phyloP scores from a whole-genome alignment of 35 echinoderm and acorn worm species.

The Chiridota heheva region DNA sequence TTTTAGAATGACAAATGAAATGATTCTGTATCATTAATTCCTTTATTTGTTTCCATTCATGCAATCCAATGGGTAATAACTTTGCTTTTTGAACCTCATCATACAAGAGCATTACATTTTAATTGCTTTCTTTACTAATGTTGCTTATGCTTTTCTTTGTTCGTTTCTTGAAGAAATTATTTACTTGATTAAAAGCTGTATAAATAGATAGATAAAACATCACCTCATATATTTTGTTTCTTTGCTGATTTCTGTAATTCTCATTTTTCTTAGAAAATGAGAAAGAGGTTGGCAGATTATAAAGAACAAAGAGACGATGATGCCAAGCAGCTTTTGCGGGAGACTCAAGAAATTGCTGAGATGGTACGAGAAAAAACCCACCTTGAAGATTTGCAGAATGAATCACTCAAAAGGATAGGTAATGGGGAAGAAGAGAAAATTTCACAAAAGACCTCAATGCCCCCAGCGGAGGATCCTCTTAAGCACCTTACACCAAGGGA shows the following conservation, averaged over 20 bases:
- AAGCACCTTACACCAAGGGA: conserved; percentile 82
- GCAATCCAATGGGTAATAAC: too few relatives aligned
- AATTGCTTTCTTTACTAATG: too few relatives aligned
- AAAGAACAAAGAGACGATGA: conserved; percentile 77
- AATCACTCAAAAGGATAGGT: conserved; percentile 22
- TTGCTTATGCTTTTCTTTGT: too few relatives aligned
- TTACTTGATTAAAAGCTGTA: too few relatives aligned
- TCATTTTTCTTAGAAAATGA: conserved; percentile 76
- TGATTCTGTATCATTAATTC: too few relatives aligned
- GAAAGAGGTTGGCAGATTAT: conserved; percentile 71
- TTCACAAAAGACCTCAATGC: background rate
- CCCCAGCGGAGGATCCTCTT: conserved; percentile 42
- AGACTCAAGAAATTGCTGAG: conserved; percentile 70
- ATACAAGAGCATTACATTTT: too few relatives aligned
- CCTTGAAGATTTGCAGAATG: conserved; percentile 84
- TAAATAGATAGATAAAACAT: too few relatives aligned
- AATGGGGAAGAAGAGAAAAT: background rate
- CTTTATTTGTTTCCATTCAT: too few relatives aligned
- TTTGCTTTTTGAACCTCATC: too few relatives aligned
- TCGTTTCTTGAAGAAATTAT: too few relatives aligned
- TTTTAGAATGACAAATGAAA: too few relatives aligned
- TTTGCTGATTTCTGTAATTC: background rate
- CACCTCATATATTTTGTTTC: background rate
- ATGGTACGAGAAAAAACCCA: conserved; percentile 90
- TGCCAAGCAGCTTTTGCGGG: conserved; percentile 22